Evolutionary conservation across 2,888 invertebrate species (phyloP).

Genomic region (Bhutanitis thaidina): DNA sequence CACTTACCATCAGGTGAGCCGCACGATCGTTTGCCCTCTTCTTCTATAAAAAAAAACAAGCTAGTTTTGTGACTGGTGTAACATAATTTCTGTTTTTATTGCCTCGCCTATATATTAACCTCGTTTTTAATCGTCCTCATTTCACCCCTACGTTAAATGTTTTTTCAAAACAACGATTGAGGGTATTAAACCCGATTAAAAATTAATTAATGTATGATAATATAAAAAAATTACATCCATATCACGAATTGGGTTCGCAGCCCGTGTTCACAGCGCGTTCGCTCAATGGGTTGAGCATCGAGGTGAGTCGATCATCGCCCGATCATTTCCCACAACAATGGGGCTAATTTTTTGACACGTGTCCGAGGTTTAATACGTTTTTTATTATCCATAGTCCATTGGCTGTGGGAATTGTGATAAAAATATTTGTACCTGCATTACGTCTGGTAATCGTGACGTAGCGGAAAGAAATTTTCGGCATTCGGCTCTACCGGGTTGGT

Average conservation of each 20-base stretch:
- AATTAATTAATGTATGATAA: constrained; percentile 7
- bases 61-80: too few species aligned
- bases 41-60: too few species aligned
- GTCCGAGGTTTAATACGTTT: constrained; percentile 43
- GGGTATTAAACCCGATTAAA: constrained; percentile 13
- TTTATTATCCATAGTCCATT: constrained; percentile 43
- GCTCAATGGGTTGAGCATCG: background rate
- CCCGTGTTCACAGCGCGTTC: constrained; percentile 4
- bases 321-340: constrained; percentile 12
- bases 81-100: too few species aligned
- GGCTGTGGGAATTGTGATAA: constrained; percentile 42
- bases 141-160: too few species aligned
- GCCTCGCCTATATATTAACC: too few species aligned
- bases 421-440: constrained; percentile 3
- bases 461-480: too few species aligned
- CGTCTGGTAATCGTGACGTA: background rate
- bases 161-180: background rate
- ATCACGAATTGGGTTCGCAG: too few species aligned
- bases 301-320: constrained; percentile 10
- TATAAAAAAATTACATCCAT: constrained; percentile 2
- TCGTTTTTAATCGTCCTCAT: too few species aligned
- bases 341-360: constrained; percentile 41
- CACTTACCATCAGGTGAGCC: too few species aligned
- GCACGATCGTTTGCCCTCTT: too few species aligned
- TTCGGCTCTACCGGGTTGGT: too few species aligned